Conservation (phyloP, 2,797 vertebrate genomes). For the Bradypodion pumilum region DNA sequence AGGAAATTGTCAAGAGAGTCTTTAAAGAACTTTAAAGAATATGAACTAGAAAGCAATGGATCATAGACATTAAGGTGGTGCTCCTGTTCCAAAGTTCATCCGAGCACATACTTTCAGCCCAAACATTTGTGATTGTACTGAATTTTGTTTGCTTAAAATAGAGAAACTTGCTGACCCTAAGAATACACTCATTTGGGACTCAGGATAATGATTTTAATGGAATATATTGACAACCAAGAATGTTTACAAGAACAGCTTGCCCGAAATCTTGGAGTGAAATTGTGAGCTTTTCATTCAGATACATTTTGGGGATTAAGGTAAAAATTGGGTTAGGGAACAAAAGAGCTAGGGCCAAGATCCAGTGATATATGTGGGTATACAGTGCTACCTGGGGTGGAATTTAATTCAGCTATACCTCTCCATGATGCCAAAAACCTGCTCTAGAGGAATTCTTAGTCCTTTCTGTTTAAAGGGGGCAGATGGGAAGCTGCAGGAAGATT, state of each 20-base stretch:
- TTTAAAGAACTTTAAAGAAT: conserved; percentile 57
- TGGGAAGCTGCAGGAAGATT: no score
- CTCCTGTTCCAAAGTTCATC: conserved; percentile 10
- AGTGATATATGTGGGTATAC: no score
- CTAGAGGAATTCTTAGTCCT: no score
- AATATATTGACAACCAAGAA: neutral
- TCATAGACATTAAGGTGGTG: neutral
- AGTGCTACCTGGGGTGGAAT: no score
- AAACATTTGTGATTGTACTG: conserved; percentile 1
- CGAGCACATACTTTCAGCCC: conserved; percentile 27
- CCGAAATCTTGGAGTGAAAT: neutral
- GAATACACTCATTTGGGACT: neutral
- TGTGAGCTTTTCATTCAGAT: neutral
- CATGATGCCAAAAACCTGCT: no score
- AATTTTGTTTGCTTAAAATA: neutral
- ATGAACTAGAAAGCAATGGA: conserved; percentile 30
- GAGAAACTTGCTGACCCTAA: neutral
- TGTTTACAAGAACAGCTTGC: neutral
- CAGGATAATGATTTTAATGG: neutral
- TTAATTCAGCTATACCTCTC: no score
- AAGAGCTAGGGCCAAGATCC: no score
- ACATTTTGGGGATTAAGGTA: neutral
- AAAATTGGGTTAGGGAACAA: neutral
- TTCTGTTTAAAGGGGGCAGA: no score
- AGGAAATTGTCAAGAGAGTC: conserved; percentile 70